Evolutionary conservation across 2,113 vertebrate genomes (phyloP).

Genomic region (Parus major): DNA sequence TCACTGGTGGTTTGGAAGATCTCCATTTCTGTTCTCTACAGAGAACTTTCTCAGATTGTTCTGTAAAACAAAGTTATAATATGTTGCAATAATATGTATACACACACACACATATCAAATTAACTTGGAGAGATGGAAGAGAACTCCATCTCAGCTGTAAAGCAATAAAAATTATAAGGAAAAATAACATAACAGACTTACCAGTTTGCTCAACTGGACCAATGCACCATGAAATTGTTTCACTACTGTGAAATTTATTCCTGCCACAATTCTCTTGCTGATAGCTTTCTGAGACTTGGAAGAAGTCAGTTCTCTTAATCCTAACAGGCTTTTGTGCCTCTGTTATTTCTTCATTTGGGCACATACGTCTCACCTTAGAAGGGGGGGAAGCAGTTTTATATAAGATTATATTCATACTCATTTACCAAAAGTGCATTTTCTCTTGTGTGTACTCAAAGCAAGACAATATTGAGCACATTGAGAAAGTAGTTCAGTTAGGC

Average conservation of each 20-base stretch:
- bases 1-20: constrained; percentile 80
- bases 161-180: background rate
- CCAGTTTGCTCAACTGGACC: constrained; percentile 13
- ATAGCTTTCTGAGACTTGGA: constrained; percentile 57
- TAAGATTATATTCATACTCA: background rate
- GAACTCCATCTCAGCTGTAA: background rate
- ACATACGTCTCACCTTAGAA: constrained; percentile 22
- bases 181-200: background rate
- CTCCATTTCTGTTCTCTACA: constrained; percentile 42
- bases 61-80: constrained; percentile 51
- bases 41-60: background rate
- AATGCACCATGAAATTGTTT: background rate
- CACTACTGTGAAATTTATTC: background rate
- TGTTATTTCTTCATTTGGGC: background rate
- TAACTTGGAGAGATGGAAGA: background rate
- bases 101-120: background rate
- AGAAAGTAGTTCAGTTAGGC: background rate
- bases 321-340: constrained; percentile 32
- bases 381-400: background rate
- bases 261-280: background rate
- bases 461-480: background rate
- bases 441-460: background rate
- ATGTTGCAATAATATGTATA: background rate
- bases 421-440: background rate
- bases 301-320: constrained; percentile 53